These are phyloP conservation scores for Melipona quadrifasciata DNA, from an alignment of 1,140 invertebrate genomes.

Conservation along the genomic window DNA sequence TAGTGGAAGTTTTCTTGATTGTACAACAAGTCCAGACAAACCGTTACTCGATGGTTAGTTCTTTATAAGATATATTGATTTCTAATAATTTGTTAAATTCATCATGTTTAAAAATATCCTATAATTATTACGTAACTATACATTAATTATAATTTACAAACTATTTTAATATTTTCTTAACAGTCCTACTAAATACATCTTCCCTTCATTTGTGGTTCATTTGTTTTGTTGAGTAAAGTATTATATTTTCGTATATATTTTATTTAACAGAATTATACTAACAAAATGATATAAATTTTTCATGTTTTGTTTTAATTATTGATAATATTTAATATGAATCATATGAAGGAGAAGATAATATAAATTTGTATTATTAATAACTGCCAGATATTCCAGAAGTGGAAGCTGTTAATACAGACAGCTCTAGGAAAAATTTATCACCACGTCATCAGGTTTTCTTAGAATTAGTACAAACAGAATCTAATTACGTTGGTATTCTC, in stretches of 20 bases:
- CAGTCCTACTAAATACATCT: constrained; percentile 41
- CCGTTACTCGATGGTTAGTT: constrained; percentile 83
- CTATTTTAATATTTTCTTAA: constrained; percentile 23
- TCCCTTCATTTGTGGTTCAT: constrained; percentile 68
- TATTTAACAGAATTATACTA: constrained; percentile 31
- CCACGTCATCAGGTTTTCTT: constrained; percentile 93
- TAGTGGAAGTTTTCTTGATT: constrained; percentile 93
- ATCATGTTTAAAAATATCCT: neutral
- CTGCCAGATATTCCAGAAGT: constrained; percentile 81
- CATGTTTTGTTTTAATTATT: constrained; percentile 28
- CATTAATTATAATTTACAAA: neutral
- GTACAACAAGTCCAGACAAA: constrained; percentile 89
- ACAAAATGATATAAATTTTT: constrained; percentile 11
- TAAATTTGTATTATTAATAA: constrained; percentile 72
- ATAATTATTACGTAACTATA: constrained; percentile 1
- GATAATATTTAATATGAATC: constrained; percentile 47
- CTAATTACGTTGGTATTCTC: constrained; percentile 97
- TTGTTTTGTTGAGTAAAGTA: constrained; percentile 10
- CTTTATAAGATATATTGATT: constrained; percentile 15
- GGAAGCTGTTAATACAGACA: constrained; percentile 83
- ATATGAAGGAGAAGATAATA: constrained; percentile 73
- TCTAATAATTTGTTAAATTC: neutral
- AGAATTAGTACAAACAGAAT: constrained; percentile 97
- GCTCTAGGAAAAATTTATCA: constrained; percentile 86
- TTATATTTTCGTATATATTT: neutral